A percentile compares a stretch with the other conserved stretches of the same genome.
Conservation (phyloP, 2,113 vertebrate species). For the Calypte anna region DNA sequence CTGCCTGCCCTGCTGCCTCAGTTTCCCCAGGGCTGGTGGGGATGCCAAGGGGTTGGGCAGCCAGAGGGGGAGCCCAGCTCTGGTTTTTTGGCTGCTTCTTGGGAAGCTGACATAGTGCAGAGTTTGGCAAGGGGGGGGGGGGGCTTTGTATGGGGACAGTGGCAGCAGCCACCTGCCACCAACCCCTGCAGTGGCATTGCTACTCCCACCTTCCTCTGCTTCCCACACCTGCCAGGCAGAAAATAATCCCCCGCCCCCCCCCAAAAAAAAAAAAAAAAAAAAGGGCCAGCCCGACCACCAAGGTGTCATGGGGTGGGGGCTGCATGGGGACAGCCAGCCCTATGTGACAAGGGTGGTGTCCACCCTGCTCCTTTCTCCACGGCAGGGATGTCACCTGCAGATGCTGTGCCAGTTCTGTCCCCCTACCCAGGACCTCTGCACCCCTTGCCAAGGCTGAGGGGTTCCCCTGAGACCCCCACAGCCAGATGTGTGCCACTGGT, state of each 20-base stretch:
- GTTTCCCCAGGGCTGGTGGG: neutral
- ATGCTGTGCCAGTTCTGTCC: neutral
- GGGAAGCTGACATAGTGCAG: too few relatives aligned
- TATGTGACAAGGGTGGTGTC: accelerated
- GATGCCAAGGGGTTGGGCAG: neutral
- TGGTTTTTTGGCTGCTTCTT: neutral
- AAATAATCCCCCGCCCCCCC: neutral
- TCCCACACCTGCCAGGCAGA: accelerated
- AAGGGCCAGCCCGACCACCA: accelerated
- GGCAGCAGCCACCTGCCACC: neutral
- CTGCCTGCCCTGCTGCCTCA: conserved; percentile 14
- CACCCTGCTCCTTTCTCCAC: neutral
- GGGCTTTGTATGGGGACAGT: neutral
- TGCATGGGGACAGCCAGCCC: neutral
- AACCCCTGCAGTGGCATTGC: accelerated
- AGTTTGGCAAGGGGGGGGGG: neutral
- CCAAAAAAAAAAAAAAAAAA: too few relatives aligned
- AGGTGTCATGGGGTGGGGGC: accelerated
- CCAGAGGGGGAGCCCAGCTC: accelerated
- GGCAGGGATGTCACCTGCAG: neutral
- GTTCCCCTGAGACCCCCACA: accelerated
- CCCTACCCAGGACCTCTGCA: neutral
- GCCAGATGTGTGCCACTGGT: neutral
- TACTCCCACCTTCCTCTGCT: neutral
- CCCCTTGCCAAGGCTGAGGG: too few relatives aligned